phyloP scores from a whole-genome alignment of 2,113 vertebrate genomes.

The Axis porcinus region DNA sequence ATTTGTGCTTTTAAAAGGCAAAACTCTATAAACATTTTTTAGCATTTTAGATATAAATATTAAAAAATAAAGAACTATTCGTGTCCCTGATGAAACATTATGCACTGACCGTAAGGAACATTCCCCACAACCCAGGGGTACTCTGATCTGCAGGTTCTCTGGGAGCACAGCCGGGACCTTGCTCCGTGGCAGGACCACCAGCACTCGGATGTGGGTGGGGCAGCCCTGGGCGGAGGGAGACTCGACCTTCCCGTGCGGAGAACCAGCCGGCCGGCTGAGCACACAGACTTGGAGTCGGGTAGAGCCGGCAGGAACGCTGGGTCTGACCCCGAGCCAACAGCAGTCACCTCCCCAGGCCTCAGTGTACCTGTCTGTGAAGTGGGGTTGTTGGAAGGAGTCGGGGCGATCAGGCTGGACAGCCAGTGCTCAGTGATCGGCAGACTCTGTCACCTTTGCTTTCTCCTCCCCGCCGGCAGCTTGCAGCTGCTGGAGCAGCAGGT shows the following conservation, averaged over 20 bases:
- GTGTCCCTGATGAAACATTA: background rate
- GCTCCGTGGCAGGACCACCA: too few relatives aligned
- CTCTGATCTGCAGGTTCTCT: fast-evolving
- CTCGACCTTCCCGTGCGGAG: fast-evolving
- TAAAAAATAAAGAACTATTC: background rate
- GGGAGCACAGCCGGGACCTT: fast-evolving
- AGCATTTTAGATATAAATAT: background rate
- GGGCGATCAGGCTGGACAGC: fast-evolving
- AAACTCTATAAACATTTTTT: background rate
- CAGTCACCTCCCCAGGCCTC: background rate
- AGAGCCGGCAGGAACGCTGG: background rate
- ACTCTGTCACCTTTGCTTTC: fast-evolving
- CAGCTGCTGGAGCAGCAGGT: constrained; percentile 90
- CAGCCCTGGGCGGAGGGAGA: background rate
- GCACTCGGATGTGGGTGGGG: background rate
- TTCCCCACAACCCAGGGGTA: background rate
- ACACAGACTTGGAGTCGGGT: background rate
- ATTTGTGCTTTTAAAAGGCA: background rate
- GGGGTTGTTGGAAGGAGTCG: background rate
- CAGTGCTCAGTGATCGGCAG: fast-evolving
- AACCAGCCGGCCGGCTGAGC: background rate
- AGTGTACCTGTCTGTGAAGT: background rate
- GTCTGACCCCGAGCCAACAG: background rate
- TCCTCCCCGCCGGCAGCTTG: constrained; percentile 76
- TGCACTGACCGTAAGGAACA: too few relatives aligned